A percentile compares a stretch with the other conserved stretches of the same genome.
phyloP scores from a whole-genome alignment of 35 echinoderm and acorn worm species.

The Ptychodera flava region DNA sequence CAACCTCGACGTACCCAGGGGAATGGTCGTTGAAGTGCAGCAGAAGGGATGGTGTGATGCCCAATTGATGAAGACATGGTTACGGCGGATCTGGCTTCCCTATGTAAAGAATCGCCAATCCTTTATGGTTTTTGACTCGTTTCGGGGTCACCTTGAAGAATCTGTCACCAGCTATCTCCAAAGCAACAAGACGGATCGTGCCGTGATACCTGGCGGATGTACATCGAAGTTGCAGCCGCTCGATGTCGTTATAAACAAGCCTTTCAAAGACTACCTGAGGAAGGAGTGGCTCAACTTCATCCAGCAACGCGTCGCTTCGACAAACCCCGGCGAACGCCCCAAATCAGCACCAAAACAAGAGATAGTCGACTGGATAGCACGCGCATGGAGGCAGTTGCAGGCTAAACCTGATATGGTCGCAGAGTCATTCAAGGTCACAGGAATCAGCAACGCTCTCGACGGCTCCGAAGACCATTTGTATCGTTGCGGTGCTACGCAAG shows the following conservation, averaged over 20 bases:
- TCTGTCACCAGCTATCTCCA: not conserved
- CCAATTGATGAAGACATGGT: not conserved
- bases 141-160: conserved; percentile 17
- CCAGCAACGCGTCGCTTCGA: not conserved
- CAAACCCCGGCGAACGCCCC: not conserved
- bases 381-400: conserved; percentile 24
- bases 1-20: not conserved
- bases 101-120: no score
- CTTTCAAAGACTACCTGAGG: conserved; percentile 23
- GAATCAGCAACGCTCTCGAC: conserved; percentile 11
- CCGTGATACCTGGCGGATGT: conserved; percentile 32
- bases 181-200: conserved; percentile 13
- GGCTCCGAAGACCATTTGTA: conserved; percentile 15
- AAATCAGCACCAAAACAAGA: conserved; percentile 8
- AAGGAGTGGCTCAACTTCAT: conserved; percentile 6
- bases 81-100: not conserved
- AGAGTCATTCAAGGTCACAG: conserved; percentile 5
- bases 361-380: conserved; percentile 16
- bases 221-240: conserved; percentile 25
- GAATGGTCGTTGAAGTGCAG: not conserved
- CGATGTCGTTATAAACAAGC: conserved; percentile 29
- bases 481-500: no score
- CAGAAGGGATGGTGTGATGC: conserved; percentile 21
- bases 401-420: conserved; percentile 17
- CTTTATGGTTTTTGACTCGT: conserved; percentile 38